Percentiles rank a stretch among this genome's conserved stretches.
These are phyloP conservation scores for Apamea crenata DNA, from an alignment of 2,888 invertebrate species.

Conservation along the genomic window DNA sequence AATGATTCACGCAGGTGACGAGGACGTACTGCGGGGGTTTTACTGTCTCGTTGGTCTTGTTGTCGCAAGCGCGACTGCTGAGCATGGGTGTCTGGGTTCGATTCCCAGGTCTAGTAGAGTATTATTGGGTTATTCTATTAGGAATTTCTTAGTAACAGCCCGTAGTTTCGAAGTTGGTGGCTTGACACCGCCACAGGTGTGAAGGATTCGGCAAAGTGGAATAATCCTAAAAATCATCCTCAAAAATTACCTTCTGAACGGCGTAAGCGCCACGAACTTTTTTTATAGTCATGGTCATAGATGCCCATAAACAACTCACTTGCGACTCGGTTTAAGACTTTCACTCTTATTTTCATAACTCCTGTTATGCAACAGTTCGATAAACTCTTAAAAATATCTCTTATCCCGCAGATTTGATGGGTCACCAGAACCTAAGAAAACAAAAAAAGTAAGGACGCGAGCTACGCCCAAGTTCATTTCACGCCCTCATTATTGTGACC, in stretches of 20 bases:
- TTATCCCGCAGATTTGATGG: neutral
- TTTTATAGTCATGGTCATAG: neutral
- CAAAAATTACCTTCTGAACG: neutral
- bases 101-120: neutral
- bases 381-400: neutral
- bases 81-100: neutral
- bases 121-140: too few species aligned
- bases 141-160: neutral
- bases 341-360: neutral
- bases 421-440: accelerated
- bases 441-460: accelerated
- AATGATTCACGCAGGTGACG: neutral
- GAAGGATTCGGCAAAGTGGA: neutral
- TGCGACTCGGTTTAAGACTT: neutral
- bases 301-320: neutral
- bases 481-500: conserved; percentile 18
- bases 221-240: neutral
- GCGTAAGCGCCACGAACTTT: neutral
- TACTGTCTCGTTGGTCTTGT: neutral
- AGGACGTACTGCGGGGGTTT: neutral
- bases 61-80: neutral
- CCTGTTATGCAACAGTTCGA: neutral
- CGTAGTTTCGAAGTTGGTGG: neutral
- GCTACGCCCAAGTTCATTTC: accelerated
- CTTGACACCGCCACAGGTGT: neutral